Base-by-base conservation (phyloP, 1,140 invertebrate species). In the Fopius arisanus region DNA sequence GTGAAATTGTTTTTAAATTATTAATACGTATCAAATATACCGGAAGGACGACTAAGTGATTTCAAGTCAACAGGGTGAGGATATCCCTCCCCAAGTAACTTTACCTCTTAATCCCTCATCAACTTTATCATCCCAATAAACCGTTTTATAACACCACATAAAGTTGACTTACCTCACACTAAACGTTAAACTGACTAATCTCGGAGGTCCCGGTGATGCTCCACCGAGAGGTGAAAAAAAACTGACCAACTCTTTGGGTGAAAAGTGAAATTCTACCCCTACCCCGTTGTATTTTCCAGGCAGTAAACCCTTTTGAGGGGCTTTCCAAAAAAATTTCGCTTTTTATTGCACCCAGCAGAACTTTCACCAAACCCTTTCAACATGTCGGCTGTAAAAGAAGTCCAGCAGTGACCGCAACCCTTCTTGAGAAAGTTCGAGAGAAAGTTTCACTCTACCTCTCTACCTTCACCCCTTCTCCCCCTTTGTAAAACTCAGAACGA, bases 251-350 rank as follows among this genome's bases (percentile, higher is more conserved):
- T 70, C 72, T 72, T 74, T 51, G 37, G 14, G 68, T 67, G 78
- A 82, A 86, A 83, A 81, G 77, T 79, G 77, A 85, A 79, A 83
- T 79, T 78, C 29, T 33, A 29, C 41, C 74, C 77, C 78, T 78
- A 77, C 71, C 79, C 80, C 59, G 63, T n/a, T 7, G 12, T 78
- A 77, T 77, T 75, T 72, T 72, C 63, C 67, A 9, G 40, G 16
- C 10, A 26, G 65, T 65, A 73, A 85, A 84, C 82, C 83, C 84
- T 86, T 86, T 80, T 41, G 48, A 14, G 9, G 33, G 67, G 48
- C 85, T 86, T 85, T 87, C 83, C 76, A 85, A 83, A 79, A 16
- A 51, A 59, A 23, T 59, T 79, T 80, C 81, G 79, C 37, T 78
- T 48, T 77, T 78, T 75, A 76, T 82, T 78, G 73, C 62, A 37